Evolutionary conservation across 2,797 vertebrate genomes (phyloP), one percentile per base, ranked within the genome.

Genomic region (Columba guinea): DNA sequence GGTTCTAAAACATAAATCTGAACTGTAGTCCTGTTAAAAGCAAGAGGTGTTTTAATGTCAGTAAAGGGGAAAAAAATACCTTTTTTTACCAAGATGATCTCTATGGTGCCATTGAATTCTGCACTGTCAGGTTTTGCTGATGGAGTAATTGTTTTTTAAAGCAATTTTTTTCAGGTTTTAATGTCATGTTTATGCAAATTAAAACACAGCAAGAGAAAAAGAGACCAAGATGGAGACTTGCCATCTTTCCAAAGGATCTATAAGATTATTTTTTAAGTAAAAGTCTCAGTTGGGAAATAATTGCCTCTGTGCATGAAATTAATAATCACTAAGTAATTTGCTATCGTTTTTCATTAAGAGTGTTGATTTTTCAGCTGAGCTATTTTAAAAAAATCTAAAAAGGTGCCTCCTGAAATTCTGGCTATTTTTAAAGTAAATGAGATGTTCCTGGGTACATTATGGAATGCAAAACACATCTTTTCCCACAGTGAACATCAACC

Each of bases 101-200:
- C 75, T 41, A 37, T 83, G 90, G 90, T 89, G 76, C 81, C 46
- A 59, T 34, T 89, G 88, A 89, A 69, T 93, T 95, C 52, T 92
- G 89, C 90, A 37, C 69, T 60, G 69, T 87, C 89, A 95, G 70
- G 69, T 56, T 80, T 93, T 89, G 69, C 81, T 93, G 93, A 88
- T 64, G 65, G 59, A 89, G 55, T 89, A 92, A 94, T 82, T 94
- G 84, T 80, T 89, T 95, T 94, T 82, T 64, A 67, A 94, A 91
- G 49, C 0, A 0, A 70, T 80, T 94, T 94, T n/a, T 94, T 88
- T 95, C 77, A 15, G 27, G 35, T 94, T 94, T 87, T 93, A 39
- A 69, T 93, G 85, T 35, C 88, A 70, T 87, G 28, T 95, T 89
- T 94, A 90, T 90, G 77, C 63, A 80, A 96, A 95, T 96, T 75